Base-by-base conservation (phyloP, 1,140 invertebrate species). In the Heliconius melpomene region DNA sequence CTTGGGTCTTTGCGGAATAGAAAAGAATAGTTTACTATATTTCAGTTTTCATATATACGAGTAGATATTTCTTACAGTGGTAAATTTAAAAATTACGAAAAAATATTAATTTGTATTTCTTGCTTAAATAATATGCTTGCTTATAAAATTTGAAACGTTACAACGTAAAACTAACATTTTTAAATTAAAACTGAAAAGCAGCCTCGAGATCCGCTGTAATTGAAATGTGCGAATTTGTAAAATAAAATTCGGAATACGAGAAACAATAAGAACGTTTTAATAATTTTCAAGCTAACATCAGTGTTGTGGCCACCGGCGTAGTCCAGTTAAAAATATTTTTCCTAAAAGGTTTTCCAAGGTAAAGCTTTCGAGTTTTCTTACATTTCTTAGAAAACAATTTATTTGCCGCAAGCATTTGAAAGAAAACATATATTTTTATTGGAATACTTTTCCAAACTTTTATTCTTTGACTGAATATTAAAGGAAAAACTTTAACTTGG, bases 331-430 rank as follows among this genome's bases (percentile, higher is more conserved):
- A 72, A 71, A n/a, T 72, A 72, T 72, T 72, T 38, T 72, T 72
- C 71, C 36, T 72, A 72, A 72, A 72, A 72, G 16, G 71, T 40
- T 72, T 72, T 40, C 71, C 71, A 40, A 72, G 71, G 36, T 72
- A 29, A 72, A 72, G 71, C 36, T 72, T 72, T 71, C 26, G 11
- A 71, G 29, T 71, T 71, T 36, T 72, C 71, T 72, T 23, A 38
- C 71, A 72, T 72, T 72, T 72, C 71, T 72, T 72, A 40, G 32
- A 72, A 72, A 72, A 72, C 71, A 72, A 72, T 72, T 72, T 72
- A 72, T 72, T 72, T 72, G 36, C 71, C 71, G 36, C 36, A 72
- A 72, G 71, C 20, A 72, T 36, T 72, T 66, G 26, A 66, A 40
- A 18, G n/a, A 38, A 72, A 72, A 36, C 71, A 38, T 72, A 38